Conservation (phyloP, 1,140 invertebrate species). For the Ips nitidus region DNA sequence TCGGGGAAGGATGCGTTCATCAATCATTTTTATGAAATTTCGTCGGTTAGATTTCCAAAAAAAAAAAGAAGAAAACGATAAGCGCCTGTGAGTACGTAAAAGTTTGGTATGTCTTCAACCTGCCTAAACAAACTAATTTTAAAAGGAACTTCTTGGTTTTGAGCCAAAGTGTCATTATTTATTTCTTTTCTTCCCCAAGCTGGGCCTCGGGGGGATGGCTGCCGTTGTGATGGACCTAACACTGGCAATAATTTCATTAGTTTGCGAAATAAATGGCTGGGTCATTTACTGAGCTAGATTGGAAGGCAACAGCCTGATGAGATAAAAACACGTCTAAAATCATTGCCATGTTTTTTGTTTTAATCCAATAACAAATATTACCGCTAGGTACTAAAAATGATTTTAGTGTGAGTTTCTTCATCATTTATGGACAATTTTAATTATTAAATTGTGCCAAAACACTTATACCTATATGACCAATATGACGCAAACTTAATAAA, state of each 20-base stretch:
- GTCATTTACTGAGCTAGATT: conserved; percentile 21
- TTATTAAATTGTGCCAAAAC: conserved; percentile 4
- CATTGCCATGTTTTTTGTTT: neutral
- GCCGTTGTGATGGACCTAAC: conserved; percentile 21
- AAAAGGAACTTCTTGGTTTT: neutral
- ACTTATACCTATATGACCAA: neutral
- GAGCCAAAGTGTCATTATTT: neutral
- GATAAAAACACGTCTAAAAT: conserved; percentile 3
- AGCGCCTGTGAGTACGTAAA: conserved; percentile 5
- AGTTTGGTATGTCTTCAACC: neutral
- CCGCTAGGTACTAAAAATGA: neutral
- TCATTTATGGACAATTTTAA: neutral
- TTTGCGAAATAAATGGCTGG: conserved; percentile 22
- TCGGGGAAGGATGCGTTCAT: conserved; percentile 33
- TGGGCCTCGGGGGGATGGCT: neutral
- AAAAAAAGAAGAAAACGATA: conserved; percentile 3
- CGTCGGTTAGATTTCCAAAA: neutral
- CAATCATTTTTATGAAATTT: conserved; percentile 39
- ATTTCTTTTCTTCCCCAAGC: neutral
- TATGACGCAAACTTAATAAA: conserved; percentile 17
- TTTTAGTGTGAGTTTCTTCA: neutral
- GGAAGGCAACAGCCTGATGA: conserved; percentile 24
- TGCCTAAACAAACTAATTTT: conserved; percentile 12
- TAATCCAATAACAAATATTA: neutral
- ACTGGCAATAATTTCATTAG: conserved; percentile 33